Evolutionary conservation across 2,113 vertebrate genomes (phyloP), one percentile per base, ranked within the genome.

Genomic region (Chrysochloris asiatica): DNA sequence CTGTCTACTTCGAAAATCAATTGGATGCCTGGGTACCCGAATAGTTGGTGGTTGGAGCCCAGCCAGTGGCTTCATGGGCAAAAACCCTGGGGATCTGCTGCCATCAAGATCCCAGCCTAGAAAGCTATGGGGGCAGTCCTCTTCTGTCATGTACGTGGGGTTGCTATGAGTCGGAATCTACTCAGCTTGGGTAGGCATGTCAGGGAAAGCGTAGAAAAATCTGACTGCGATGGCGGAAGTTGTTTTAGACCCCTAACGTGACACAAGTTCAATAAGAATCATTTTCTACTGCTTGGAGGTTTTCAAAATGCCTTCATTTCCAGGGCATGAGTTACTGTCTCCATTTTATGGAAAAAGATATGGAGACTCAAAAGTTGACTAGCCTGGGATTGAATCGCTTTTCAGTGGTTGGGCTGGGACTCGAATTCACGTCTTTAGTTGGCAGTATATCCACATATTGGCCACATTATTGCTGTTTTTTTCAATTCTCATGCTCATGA

Each of bases 301-400:
- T 94, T 90, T 79, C 79, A 88, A 72, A 96, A 78, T 90, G 36
- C 63, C 67, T 84, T 91, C 82, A 90, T 50, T 48, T 86, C 36
- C 59, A 48, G 17, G 10, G 4, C 76, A 48, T 52, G 30, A 91
- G 77, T 85, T 86, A 86, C 80, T 83, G 71, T 45, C 56, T 78
- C 71, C 11, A 47, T 86, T 79, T 52, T 67, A 47, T 36, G 65
- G 45, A 71, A 88, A 63, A 93, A 43, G 76, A 83, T 59, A 82
- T 67, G 63, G 59, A 88, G 86, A 50, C 63, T 88, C 56, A 47
- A 76, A 90, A 14, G 38, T 63, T 45, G 24, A 76, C 59, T 94
- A 69, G n/a, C n/a, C 14, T 8, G 76, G 85, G 73, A 59, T 71
- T 47, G 8, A 14, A 78, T 45, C 59, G 69, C 82, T 84, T 36